Conservation (phyloP, 2,113 vertebrate genomes). For the Nibea albiflora region DNA sequence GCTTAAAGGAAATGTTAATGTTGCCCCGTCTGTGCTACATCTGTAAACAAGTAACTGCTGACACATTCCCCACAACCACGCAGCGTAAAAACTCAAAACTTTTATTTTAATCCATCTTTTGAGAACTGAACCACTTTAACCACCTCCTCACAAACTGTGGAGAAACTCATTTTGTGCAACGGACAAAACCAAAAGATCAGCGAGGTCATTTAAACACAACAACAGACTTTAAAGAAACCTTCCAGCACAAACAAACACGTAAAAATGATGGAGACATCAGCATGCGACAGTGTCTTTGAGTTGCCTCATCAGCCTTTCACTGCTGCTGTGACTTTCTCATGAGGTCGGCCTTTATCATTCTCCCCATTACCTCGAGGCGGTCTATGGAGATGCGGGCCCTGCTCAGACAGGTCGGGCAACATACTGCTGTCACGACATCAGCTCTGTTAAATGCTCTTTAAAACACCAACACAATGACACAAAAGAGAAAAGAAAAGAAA, state of each 20-base stretch:
- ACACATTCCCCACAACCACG: too few relatives aligned
- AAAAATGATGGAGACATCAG: background rate
- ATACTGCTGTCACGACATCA: conserved; percentile 67
- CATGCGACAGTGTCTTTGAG: background rate
- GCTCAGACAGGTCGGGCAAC: conserved; percentile 77
- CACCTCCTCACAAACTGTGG: background rate
- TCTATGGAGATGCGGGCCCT: conserved; percentile 56
- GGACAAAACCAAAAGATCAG: background rate
- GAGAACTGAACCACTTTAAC: background rate
- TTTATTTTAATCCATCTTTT: background rate
- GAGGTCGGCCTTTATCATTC: conserved; percentile 43
- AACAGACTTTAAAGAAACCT: background rate
- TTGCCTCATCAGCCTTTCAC: background rate
- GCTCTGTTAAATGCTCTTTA: conserved; percentile 29
- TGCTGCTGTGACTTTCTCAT: conserved; percentile 52
- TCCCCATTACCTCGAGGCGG: conserved; percentile 44
- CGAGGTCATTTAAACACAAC: background rate
- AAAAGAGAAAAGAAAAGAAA: conserved; percentile 4
- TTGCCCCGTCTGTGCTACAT: background rate
- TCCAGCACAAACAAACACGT: background rate
- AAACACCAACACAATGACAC: conserved; percentile 37
- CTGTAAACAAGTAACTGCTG: background rate
- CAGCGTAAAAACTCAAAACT: background rate
- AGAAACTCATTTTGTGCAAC: background rate
- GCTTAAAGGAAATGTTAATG: background rate